phyloP scores from a whole-genome alignment of 2,797 vertebrate genomes.

The Smutsia temminckii region DNA sequence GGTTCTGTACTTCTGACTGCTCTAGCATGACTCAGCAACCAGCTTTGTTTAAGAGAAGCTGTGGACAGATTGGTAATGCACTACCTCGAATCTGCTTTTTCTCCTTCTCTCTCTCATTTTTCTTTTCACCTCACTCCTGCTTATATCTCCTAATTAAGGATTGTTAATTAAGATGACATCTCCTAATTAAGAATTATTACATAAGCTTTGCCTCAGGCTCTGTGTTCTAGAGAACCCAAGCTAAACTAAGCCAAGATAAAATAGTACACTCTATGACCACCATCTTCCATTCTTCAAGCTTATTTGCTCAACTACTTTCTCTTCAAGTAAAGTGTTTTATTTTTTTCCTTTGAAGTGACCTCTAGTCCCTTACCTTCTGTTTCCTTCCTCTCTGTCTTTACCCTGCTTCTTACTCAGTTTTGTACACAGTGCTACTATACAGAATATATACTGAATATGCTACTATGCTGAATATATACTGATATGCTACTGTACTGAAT shows the following conservation, averaged over 20 bases:
- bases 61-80: background rate
- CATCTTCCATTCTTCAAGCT: background rate
- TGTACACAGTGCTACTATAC: background rate
- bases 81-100: background rate
- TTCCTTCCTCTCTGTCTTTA: background rate
- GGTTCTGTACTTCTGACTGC: background rate
- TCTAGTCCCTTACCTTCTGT: background rate
- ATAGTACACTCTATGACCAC: background rate
- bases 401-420: background rate
- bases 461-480: background rate
- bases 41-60: slow-evolving; percentile 42
- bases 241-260: background rate
- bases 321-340: background rate
- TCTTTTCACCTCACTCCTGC: background rate
- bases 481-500: background rate
- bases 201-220: background rate
- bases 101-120: background rate
- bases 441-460: background rate
- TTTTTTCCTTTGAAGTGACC: background rate
- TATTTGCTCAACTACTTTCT: background rate
- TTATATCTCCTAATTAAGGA: background rate
- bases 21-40: slow-evolving; percentile 46
- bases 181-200: background rate
- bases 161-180: background rate
- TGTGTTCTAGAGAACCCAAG: background rate